Evolutionary conservation across 2,797 vertebrate species (phyloP).

Genomic region (Alca torda): DNA sequence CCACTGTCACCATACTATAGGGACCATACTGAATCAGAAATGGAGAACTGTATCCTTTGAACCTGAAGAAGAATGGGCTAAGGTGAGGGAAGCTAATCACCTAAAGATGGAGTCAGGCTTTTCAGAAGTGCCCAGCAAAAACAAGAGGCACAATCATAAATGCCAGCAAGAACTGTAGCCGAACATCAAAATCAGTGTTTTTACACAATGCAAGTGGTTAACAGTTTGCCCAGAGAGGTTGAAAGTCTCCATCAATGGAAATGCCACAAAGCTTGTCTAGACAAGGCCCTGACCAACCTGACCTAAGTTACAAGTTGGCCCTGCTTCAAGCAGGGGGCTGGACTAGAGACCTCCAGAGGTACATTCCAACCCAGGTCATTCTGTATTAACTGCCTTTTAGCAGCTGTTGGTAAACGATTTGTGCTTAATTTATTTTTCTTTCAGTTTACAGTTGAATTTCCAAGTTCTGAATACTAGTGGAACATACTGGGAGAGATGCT

Average conservation of each 20-base stretch:
- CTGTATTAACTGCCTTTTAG: neutral
- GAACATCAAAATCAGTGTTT: neutral
- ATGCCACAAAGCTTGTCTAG: neutral
- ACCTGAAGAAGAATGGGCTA: neutral
- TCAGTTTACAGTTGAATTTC: neutral
- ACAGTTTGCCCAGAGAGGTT: neutral
- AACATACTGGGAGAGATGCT: neutral
- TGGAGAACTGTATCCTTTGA: neutral
- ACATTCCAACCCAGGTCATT: neutral
- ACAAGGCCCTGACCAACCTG: neutral
- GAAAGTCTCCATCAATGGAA: neutral
- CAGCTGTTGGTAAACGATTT: neutral
- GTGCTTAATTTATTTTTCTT: neutral
- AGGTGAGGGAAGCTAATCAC: neutral
- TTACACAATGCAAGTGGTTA: neutral
- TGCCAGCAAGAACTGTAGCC: neutral
- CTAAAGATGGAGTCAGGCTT: neutral
- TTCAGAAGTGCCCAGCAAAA: neutral
- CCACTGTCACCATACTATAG: neutral
- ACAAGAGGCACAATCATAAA: neutral
- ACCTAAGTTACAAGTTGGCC: neutral
- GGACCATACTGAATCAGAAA: fast-evolving
- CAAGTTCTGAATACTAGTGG: neutral
- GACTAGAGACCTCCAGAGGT: neutral
- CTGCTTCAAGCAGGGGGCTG: neutral